Base-by-base conservation (phyloP, 2,888 invertebrate species). In the Mesoligia furuncula region DNA sequence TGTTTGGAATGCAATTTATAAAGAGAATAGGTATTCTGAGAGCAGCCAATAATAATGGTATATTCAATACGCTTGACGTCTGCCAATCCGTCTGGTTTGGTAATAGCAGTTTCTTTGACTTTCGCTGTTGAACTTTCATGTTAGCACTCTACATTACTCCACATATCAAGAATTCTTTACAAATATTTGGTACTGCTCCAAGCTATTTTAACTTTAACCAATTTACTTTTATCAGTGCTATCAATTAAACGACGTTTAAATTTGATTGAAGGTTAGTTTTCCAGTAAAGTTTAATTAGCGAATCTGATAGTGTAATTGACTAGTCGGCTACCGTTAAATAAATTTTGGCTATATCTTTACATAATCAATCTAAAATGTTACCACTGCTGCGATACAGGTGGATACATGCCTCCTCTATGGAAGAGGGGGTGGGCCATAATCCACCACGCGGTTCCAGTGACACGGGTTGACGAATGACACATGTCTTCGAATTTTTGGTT, bases 91-190 rank as follows among this genome's bases (percentile, higher is more conserved):
- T 80, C 61, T 61, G 65, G 42, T 51, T 65, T 27, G 27, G 51
- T 59, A 65, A n/a, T 45, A 3, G 6, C 54, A 62, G n/a, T 82
- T 48, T 54, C 31, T n/a, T 64, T 24, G 57, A 59, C 80, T 84
- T 84, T 73, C n/a, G 27, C 42, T 59, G n/a, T 2, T 20, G 7
- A 68, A 62, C 54, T 80, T 80, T 80, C 59, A 48, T 83, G 61
- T 83, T 77, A 62, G 24, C n/a, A 31, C 15, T 51, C 24, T 24
- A 48, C 67, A 45, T n/a, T n/a, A n/a, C 9, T 51, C 27, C n/a
- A 48, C 67, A 45, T 79, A 81, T 42, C 65, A 48, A 31, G 11
- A 42, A 64, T 42, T 68, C 48, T 42, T 77, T 42, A 64, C 27
- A 31, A 68, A 42, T 64, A 57, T 45, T 42, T 45, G 42, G 31